Evolutionary conservation across 2,888 invertebrate genomes (phyloP).

Genomic region (Andricus curvator): DNA sequence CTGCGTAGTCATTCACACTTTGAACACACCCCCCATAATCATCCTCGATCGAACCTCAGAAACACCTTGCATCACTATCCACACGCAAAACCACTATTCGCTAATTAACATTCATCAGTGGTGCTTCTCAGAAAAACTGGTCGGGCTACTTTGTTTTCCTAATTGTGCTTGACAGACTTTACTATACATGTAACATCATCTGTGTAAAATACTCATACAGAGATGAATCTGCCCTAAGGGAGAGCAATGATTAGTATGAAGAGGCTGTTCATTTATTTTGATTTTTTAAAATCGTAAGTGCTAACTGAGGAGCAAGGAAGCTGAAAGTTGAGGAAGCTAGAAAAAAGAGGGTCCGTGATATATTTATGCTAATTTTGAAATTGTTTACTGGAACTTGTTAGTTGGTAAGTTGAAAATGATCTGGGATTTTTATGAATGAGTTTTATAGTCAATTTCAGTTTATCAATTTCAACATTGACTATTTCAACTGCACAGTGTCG

Average conservation of each 20-base stretch:
- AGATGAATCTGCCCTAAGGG: constrained; percentile 9
- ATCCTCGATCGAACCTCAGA: constrained; percentile 57
- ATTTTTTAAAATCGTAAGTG: constrained; percentile 6
- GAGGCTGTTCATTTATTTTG: constrained; percentile 11
- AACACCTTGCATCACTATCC: constrained; percentile 69
- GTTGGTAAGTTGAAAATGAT: not conserved
- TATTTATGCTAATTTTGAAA: constrained; percentile 35
- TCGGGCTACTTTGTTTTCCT: constrained; percentile 39
- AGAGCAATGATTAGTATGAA: constrained; percentile 15
- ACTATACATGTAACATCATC: not conserved
- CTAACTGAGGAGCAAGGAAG: constrained; percentile 14
- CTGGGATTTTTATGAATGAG: not conserved
- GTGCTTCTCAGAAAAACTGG: constrained; percentile 59
- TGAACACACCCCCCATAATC: constrained; percentile 60
- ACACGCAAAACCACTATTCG: constrained; percentile 67
- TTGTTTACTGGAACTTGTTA: constrained; percentile 14
- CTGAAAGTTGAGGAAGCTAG: not conserved
- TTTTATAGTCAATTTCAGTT: no score
- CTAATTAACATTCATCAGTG: constrained; percentile 69
- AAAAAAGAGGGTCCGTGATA: not conserved
- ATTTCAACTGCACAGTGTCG: no score
- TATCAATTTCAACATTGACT: no score
- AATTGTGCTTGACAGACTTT: constrained; percentile 32
- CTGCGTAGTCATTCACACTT: constrained; percentile 67
- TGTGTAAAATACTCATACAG: not conserved